Percentiles rank a stretch among this genome's conserved stretches.
phyloP scores from a whole-genome alignment of 2,797 vertebrate genomes.

The Eurystomus glaucurus region DNA sequence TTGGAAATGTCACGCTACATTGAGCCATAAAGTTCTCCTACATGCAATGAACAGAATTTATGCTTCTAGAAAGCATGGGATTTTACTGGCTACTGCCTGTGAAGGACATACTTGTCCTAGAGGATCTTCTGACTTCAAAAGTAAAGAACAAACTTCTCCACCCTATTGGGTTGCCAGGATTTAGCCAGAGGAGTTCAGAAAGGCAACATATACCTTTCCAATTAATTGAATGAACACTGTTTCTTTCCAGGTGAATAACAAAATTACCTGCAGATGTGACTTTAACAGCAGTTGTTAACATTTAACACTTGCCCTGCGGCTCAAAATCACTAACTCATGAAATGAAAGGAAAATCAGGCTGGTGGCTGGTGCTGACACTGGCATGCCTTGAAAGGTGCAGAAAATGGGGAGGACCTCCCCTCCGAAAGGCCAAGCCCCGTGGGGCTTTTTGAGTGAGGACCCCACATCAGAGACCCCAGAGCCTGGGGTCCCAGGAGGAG shows the following conservation, averaged over 20 bases:
- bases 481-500: accelerated
- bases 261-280: conserved; percentile 78
- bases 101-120: conserved; percentile 17
- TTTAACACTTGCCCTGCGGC: background rate
- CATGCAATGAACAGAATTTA: conserved; percentile 26
- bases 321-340: background rate
- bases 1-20: conserved; percentile 69
- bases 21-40: conserved; percentile 38
- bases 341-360: background rate
- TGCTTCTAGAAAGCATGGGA: background rate
- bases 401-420: background rate
- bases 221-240: conserved; percentile 26
- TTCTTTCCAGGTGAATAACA: conserved; percentile 57
- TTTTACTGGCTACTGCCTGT: conserved; percentile 56
- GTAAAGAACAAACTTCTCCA: background rate
- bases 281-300: background rate
- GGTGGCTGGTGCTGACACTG: background rate
- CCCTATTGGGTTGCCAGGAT: background rate
- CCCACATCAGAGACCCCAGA: background rate
- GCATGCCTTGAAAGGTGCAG: background rate
- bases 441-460: background rate
- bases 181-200: background rate
- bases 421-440: background rate
- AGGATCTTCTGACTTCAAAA: background rate
- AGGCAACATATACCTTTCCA: conserved; percentile 40